These are phyloP conservation scores for Caenorhabditis remanei DNA, from an alignment of 1,140 invertebrate genomes.

Conservation along the genomic window DNA sequence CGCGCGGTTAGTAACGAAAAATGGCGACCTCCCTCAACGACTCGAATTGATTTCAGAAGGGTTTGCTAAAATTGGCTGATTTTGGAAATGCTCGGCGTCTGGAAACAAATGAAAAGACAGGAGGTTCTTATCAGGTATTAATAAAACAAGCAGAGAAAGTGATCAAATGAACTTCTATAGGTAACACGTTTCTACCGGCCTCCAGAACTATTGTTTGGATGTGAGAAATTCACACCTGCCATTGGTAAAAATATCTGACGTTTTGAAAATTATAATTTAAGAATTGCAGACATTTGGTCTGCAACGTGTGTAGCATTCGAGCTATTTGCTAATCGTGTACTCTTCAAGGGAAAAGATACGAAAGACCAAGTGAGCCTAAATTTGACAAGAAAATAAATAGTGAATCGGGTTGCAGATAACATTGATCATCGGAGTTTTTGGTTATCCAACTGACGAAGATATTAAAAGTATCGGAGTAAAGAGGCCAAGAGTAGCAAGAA, in stretches of 20 bases:
- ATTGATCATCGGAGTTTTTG: constrained; percentile 97
- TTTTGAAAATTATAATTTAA: not conserved
- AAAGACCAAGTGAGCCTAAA: constrained; percentile 85
- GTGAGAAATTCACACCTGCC: constrained; percentile 58
- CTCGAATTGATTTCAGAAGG: not conserved
- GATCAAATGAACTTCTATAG: not conserved
- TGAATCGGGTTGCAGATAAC: constrained; percentile 82
- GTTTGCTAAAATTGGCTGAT: constrained; percentile 63
- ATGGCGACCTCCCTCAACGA: not conserved
- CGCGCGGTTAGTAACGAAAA: not conserved
- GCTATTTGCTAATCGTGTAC: constrained; percentile 89
- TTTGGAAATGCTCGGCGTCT: constrained; percentile 63
- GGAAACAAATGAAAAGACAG: constrained; percentile 37
- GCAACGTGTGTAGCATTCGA: constrained; percentile 97
- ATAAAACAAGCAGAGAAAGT: not conserved
- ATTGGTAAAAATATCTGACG: constrained; percentile 37
- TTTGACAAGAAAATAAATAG: no score
- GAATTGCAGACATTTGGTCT: constrained; percentile 91
- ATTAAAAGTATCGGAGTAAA: constrained; percentile 64
- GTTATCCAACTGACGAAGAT: constrained; percentile 86
- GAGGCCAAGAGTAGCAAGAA: constrained; percentile 60
- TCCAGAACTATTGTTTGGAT: constrained; percentile 64
- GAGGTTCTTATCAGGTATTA: constrained; percentile 56
- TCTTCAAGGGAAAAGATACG: constrained; percentile 98
- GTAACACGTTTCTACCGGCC: constrained; percentile 67